Evolutionary conservation across 2,113 vertebrate genomes (phyloP).

Genomic region (Enhydra lutris): DNA sequence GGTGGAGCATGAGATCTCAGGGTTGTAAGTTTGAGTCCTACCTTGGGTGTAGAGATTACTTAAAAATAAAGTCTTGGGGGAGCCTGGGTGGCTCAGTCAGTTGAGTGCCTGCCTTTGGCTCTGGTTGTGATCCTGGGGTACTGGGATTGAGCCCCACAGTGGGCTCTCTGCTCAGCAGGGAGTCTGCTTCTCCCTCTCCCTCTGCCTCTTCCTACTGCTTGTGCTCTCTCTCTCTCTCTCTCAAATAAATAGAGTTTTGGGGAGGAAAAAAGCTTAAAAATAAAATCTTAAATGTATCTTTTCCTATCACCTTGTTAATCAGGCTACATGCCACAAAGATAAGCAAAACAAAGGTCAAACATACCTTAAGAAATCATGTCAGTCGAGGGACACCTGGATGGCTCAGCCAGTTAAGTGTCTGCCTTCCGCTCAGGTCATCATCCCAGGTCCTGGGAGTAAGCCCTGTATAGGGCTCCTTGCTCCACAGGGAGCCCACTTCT

Average conservation of each 20-base stretch:
- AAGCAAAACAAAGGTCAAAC: background rate
- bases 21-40: background rate
- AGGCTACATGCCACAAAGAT: background rate
- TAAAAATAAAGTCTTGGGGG: background rate
- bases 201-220: background rate
- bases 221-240: background rate
- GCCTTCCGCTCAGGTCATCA: too few species aligned
- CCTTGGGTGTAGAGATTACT: background rate
- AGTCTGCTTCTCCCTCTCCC: background rate
- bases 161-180: background rate
- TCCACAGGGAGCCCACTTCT: too few species aligned
- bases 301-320: background rate
- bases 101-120: background rate
- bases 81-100: background rate
- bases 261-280: background rate
- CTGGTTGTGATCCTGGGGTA: background rate
- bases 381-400: too few species aligned
- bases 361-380: background rate
- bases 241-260: background rate
- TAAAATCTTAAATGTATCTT: background rate
- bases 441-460: too few species aligned
- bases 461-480: too few species aligned
- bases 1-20: background rate
- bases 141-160: rapidly evolving
- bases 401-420: too few species aligned